Evolutionary conservation across 2,113 vertebrate genomes (phyloP).

Genomic region (Sardina pilchardus): DNA sequence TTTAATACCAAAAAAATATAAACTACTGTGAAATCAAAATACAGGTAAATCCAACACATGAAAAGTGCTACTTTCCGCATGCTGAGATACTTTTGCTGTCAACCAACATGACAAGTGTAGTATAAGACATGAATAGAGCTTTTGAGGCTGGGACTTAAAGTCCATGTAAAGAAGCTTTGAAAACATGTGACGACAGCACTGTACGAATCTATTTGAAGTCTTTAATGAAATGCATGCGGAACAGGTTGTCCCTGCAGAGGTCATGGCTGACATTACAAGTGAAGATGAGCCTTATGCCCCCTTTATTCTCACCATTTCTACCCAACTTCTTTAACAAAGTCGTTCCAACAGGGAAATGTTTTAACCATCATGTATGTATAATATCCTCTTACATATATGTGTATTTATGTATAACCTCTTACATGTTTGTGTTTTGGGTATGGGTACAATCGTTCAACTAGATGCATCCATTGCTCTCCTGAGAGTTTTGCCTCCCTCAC

Average conservation of each 20-base stretch:
- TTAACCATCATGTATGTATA: neutral
- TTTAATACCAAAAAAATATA: neutral
- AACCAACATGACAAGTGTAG: neutral
- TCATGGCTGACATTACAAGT: neutral
- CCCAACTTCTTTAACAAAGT: neutral
- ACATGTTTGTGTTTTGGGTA: neutral
- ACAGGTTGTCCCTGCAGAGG: neutral
- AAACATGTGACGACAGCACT: constrained; percentile 8
- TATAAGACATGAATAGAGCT: neutral
- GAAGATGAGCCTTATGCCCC: neutral
- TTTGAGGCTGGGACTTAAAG: neutral
- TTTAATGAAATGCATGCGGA: neutral
- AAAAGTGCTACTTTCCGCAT: neutral
- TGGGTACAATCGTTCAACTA: neutral
- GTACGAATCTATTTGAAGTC: neutral
- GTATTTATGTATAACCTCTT: neutral
- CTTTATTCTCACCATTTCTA: neutral
- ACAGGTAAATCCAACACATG: neutral
- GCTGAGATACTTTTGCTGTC: neutral
- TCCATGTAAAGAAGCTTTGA: neutral
- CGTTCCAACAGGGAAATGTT: neutral
- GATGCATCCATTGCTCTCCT: neutral
- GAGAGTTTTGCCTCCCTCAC: neutral
- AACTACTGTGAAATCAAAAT: neutral
- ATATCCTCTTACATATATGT: too few species aligned